These are phyloP conservation scores for Ginglymostoma cirratum DNA, from an alignment of 2,113 vertebrate species.

Conservation along the genomic window DNA sequence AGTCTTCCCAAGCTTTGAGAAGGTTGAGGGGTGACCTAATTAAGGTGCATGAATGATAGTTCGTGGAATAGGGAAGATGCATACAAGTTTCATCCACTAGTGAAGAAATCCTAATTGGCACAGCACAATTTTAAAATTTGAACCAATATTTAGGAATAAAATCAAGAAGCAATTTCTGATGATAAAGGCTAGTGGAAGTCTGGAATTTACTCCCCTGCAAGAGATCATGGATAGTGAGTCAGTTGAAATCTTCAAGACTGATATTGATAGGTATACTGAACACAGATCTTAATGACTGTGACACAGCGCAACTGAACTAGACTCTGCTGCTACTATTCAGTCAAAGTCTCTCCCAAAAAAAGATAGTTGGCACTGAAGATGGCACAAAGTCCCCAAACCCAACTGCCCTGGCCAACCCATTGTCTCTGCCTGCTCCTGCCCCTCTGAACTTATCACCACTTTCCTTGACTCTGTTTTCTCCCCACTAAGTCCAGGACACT, in stretches of 20 bases:
- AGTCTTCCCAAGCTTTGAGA: background rate
- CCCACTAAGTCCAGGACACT: too few relatives aligned
- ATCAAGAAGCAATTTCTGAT: background rate
- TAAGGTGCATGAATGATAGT: background rate
- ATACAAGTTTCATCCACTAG: background rate
- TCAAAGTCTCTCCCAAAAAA: too few relatives aligned
- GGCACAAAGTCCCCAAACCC: too few relatives aligned
- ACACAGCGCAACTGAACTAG: background rate
- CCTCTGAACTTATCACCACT: too few relatives aligned
- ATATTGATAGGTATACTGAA: background rate
- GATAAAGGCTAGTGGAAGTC: background rate
- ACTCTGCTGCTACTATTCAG: too few relatives aligned
- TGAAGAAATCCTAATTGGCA: background rate
- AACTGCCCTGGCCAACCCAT: too few relatives aligned
- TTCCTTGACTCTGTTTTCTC: too few relatives aligned
- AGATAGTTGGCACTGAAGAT: too few relatives aligned
- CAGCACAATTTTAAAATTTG: background rate
- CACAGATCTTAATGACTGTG: background rate
- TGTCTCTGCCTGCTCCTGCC: too few relatives aligned
- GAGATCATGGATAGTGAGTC: too few relatives aligned
- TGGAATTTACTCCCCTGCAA: background rate
- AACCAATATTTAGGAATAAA: background rate
- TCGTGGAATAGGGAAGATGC: background rate
- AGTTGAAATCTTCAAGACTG: background rate
- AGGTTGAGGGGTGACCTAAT: background rate